phyloP scores from a whole-genome alignment of 2,797 vertebrate genomes.

The Pseudocheirus occidentalis region DNA sequence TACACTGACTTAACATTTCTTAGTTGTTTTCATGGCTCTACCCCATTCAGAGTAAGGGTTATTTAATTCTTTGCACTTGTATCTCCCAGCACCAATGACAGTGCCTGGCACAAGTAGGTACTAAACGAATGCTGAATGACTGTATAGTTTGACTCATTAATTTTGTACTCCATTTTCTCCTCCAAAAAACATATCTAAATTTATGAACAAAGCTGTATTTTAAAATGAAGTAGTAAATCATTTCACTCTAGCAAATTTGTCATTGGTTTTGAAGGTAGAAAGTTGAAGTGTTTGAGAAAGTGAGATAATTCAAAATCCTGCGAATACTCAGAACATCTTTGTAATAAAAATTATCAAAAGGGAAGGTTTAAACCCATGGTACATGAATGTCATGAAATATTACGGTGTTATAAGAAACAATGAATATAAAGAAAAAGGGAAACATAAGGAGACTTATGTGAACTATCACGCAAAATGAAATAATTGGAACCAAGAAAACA shows the following conservation, averaged over 20 bases:
- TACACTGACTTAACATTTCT: background rate
- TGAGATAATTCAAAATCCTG: background rate
- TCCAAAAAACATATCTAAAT: background rate
- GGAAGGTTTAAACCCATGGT: background rate
- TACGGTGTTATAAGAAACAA: background rate
- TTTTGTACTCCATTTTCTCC: background rate
- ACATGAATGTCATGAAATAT: background rate
- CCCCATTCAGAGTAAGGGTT: background rate
- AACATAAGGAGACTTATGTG: background rate
- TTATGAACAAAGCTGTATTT: background rate
- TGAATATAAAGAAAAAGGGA: background rate
- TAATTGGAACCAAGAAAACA: background rate
- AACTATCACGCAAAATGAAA: background rate
- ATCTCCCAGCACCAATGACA: background rate
- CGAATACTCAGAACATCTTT: background rate
- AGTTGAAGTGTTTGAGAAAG: background rate
- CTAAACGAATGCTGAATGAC: background rate
- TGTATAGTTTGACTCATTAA: background rate
- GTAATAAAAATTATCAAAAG: background rate
- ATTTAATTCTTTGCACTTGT: background rate
- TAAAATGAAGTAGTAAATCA: background rate
- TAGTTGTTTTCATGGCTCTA: background rate
- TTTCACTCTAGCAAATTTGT: background rate
- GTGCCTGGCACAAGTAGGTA: background rate
- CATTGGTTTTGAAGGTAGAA: background rate